Percentiles rank a stretch among this genome's conserved stretches.
Conservation (phyloP, 1,140 invertebrate genomes). For the Chymomyza costata region DNA sequence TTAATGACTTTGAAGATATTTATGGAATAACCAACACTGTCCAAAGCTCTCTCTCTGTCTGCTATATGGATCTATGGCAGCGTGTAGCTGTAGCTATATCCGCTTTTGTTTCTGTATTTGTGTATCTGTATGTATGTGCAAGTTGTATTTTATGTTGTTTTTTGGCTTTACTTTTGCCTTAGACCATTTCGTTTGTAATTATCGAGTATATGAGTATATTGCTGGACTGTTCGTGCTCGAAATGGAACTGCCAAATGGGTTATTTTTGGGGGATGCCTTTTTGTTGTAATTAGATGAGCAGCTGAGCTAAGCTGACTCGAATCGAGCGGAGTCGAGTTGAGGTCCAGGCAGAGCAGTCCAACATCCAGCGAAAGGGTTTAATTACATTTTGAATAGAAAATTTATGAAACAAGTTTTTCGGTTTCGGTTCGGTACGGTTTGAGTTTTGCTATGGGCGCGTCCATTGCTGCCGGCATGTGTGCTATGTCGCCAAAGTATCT, state of each 20-base stretch:
- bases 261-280: constrained; percentile 40
- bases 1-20: constrained; percentile 73
- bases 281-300: constrained; percentile 70
- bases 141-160: not conserved
- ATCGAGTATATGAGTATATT: constrained; percentile 53
- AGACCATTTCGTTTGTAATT: constrained; percentile 62
- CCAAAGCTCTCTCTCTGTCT: constrained; percentile 5
- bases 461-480: constrained; percentile 58
- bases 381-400: constrained; percentile 72
- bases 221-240: constrained; percentile 14
- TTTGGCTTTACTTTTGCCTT: constrained; percentile 18
- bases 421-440: constrained; percentile 33
- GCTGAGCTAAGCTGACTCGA: constrained; percentile 27
- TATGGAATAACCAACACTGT: constrained; percentile 52
- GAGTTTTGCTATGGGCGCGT: constrained; percentile 17
- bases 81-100: constrained; percentile 1
- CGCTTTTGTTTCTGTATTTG: not conserved
- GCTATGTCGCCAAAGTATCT: constrained; percentile 30
- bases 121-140: no score
- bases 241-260: constrained; percentile 16
- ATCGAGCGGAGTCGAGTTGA: no score
- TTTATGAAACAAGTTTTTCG: constrained; percentile 71
- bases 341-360: no score
- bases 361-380: constrained; percentile 57
- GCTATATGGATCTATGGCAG: no score